Conservation (phyloP, 2,797 vertebrate genomes). For the Karalla daura region DNA sequence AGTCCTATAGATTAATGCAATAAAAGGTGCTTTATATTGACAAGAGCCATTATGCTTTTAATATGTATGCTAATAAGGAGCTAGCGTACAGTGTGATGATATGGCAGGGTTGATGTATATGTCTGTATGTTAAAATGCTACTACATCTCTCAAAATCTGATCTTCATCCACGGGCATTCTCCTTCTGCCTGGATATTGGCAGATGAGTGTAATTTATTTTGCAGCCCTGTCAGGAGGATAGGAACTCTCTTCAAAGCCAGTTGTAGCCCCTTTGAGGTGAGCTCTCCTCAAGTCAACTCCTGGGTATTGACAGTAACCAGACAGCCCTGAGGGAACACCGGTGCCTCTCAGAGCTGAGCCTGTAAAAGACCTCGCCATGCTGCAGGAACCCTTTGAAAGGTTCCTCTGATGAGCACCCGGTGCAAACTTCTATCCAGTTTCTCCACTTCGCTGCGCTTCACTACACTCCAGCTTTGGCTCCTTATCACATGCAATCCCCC, state of each 20-base stretch:
- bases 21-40: too few species aligned
- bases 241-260: slow-evolving; percentile 51
- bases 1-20: too few species aligned
- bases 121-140: too few species aligned
- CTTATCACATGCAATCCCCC: slow-evolving; percentile 40
- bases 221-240: slow-evolving; percentile 21
- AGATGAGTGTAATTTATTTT: slow-evolving; percentile 32
- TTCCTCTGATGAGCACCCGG: slow-evolving; percentile 64
- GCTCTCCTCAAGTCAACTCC: slow-evolving; percentile 57
- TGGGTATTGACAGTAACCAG: slow-evolving; percentile 61
- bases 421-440: slow-evolving; percentile 56
- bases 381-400: slow-evolving; percentile 64
- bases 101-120: too few species aligned
- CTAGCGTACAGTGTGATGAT: too few species aligned
- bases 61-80: too few species aligned
- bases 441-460: slow-evolving; percentile 59
- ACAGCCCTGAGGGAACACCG: slow-evolving; percentile 62
- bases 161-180: not conserved
- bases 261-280: slow-evolving; percentile 44
- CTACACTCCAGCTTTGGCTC: slow-evolving; percentile 47
- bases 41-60: too few species aligned
- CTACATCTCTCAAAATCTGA: not conserved
- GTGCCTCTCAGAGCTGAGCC: slow-evolving; percentile 59
- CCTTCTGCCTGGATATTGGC: not conserved
- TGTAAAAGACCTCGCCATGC: slow-evolving; percentile 62